Base-by-base conservation (phyloP, 2,888 invertebrate genomes). In the Hoplodrina blanda region DNA sequence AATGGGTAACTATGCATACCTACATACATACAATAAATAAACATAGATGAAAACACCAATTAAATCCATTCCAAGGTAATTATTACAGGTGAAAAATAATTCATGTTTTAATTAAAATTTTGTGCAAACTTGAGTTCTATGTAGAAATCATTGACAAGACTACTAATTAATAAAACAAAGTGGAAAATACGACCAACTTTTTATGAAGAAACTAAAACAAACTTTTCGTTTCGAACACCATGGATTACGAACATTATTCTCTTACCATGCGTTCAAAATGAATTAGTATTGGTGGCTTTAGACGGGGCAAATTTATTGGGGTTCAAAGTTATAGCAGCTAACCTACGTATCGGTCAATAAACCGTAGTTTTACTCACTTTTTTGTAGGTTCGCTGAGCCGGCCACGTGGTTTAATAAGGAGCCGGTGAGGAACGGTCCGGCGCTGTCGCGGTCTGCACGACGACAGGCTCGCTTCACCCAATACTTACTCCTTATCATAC, bases 381-480 rank as follows among this genome's bases (percentile, higher is more conserved):
- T 90, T 91, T 91, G 79, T 88, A 89, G 89, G 90, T 89, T 89
- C 82, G 83, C 72, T 86, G 79, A 80, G 88, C 90, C 92, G 91
- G 90, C 94, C 95, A 95, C 95, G 95, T 95, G 95, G 90, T 93
- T 84, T 77, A 66, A 76, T 78, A 61, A 59, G 62, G 73, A 76
- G 80, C 84, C 86, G 88, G 85, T 76, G 80, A 82, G 73, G 67
- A 88, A 91, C 87, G 79, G 89, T 91, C 93, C 92, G 90, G 80
- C 88, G 90, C 93, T 93, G 93, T 89, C 94, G 93, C 89, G 85
- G 80, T 91, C 90, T 88, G 84, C 87, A 90, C 92, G 92, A 92
- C 94, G 94, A 95, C 95, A 93, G 95, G 85, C 92, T 89, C 84
- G 82, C 81, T 72, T 70, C 82, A 71, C 71, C 79, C 73, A 76